Conservation (phyloP, 2,113 vertebrate species). For the Girardinichthys multiradiatus region DNA sequence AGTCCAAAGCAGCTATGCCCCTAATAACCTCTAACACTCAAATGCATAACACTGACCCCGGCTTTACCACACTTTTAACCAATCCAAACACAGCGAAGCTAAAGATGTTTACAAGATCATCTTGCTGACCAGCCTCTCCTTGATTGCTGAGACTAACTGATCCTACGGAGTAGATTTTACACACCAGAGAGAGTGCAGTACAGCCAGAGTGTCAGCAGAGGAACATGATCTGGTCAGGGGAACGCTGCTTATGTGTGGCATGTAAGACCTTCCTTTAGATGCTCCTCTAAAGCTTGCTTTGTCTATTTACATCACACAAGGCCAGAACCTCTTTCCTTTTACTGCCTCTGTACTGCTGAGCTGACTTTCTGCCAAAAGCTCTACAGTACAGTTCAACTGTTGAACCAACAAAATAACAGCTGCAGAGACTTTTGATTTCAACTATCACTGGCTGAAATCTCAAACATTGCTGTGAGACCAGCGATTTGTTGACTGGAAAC, state of each 20-base stretch:
- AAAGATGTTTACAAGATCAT: slow-evolving; percentile 34
- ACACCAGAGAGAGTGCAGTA: slow-evolving; percentile 1
- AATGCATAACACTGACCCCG: slow-evolving; percentile 29
- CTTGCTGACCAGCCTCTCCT: slow-evolving; percentile 31
- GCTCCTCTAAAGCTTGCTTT: slow-evolving; percentile 30
- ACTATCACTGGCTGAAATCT: no score
- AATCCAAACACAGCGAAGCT: slow-evolving; percentile 32
- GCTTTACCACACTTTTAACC: slow-evolving; percentile 17
- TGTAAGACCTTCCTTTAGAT: slow-evolving; percentile 57
- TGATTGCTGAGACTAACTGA: slow-evolving; percentile 46
- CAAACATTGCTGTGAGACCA: no score
- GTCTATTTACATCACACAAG: slow-evolving; percentile 67
- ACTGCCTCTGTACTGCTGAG: slow-evolving; percentile 34
- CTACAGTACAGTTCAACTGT: neutral
- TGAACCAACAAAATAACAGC: no score
- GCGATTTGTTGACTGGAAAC: no score
- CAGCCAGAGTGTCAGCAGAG: slow-evolving; percentile 1
- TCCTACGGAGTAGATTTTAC: slow-evolving; percentile 30
- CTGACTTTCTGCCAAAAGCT: slow-evolving; percentile 5
- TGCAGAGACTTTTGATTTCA: no score
- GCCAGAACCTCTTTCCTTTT: slow-evolving; percentile 26
- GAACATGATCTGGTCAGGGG: slow-evolving; percentile 49
- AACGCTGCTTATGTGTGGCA: slow-evolving; percentile 69
- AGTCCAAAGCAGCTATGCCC: slow-evolving; percentile 68
- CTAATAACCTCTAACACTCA: slow-evolving; percentile 32